Base-by-base conservation (phyloP, 2,888 invertebrate species). In the Eumerus sabulonum region DNA sequence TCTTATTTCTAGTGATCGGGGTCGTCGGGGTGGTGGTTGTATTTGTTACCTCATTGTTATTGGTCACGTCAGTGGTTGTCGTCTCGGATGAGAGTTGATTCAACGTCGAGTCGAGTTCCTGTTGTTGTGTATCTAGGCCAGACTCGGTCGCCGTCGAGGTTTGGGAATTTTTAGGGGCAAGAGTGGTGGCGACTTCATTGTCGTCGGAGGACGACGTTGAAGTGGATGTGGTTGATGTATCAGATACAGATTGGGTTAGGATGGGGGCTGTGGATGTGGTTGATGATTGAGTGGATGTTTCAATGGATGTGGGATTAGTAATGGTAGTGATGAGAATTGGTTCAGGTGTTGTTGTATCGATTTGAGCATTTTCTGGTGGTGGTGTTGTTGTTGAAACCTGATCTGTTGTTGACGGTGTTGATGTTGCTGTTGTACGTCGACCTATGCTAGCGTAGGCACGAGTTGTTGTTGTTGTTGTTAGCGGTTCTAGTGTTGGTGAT, bases 391-490 rank as follows among this genome's bases (percentile, higher is more conserved):
- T 64, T 56, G 50, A 18, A 77, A 11, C 50, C 45, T 72, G 81
- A 59, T 81, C 79, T 77, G 83, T 82, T 82, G 84, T 66, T 83
- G 83, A 82, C 72, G 83, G 59, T 83, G 82, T 82, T 81, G 84
- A 82, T 66, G 84, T 84, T 83, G 84, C 84, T 83, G 85, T 85
- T 82, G 84, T 85, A 83, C 85, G 86, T 84, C 87, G 88, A 81
- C 85, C 86, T 84, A 88, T 86, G 84, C 85, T 88, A 82, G 85
- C 85, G 83, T 88, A 88, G 84, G 84, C 82, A 83, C 86, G 87
- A 84, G 86, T 84, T 68, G 85, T 86, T 84, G 86, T 84, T 67
- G 85, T 86, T 83, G 84, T 85, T 83, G 82, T 82, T 81, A 83
- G 76, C 72, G 82, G 83, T 85, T 83, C 83, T 85, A 84, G 85